Evolutionary conservation across 2,113 vertebrate genomes (phyloP).

Genomic region (Ammodytes dubius): DNA sequence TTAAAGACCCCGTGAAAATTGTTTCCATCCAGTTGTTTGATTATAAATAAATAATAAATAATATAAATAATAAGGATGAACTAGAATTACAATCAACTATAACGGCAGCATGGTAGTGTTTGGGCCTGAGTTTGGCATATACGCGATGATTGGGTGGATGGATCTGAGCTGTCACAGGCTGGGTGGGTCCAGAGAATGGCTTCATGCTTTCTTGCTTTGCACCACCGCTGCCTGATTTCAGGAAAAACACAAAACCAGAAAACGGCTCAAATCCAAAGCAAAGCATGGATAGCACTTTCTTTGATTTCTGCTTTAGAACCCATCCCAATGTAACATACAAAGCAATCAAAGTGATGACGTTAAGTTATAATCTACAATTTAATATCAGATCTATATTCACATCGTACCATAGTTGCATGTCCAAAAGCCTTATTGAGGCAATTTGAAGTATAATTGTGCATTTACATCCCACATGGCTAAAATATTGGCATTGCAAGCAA

Average conservation of each 20-base stretch:
- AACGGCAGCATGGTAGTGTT: background rate
- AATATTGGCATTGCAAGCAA: too few relatives aligned
- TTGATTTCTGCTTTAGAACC: background rate
- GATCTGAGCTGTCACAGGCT: background rate
- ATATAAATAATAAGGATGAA: too few relatives aligned
- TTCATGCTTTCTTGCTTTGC: background rate
- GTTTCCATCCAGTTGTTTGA: background rate
- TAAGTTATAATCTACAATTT: background rate
- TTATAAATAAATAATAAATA: background rate
- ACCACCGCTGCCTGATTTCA: background rate
- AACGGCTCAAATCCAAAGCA: background rate
- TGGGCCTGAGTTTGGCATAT: background rate
- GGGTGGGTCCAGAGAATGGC: background rate
- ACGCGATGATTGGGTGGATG: background rate
- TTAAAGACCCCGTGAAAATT: background rate
- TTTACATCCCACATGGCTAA: background rate
- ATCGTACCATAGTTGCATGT: background rate
- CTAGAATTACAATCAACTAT: background rate
- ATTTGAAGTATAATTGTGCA: background rate
- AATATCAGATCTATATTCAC: background rate
- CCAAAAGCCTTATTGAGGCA: background rate
- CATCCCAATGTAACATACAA: background rate
- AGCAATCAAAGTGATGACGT: background rate
- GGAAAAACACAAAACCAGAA: background rate
- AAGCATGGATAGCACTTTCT: background rate